Conservation (phyloP, 92 coral and sea anemone genomes). For the Pocillopora meandrina region DNA sequence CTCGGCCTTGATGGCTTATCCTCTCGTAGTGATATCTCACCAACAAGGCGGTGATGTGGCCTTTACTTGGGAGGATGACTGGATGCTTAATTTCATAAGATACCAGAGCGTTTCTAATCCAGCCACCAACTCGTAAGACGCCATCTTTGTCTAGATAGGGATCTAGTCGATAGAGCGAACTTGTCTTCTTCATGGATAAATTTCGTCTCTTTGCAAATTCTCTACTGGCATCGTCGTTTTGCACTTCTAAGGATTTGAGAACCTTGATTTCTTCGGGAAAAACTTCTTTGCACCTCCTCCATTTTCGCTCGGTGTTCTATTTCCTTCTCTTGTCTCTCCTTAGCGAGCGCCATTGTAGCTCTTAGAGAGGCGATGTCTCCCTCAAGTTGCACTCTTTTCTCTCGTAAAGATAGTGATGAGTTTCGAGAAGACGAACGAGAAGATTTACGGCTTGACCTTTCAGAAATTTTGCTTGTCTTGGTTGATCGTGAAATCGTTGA, state of each 20-base stretch:
- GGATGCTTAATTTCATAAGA: slow-evolving; percentile 44
- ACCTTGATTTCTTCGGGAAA: slow-evolving; percentile 25
- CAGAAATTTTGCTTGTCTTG: slow-evolving; percentile 8
- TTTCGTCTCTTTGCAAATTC: slow-evolving; percentile 6
- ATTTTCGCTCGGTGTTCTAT: slow-evolving; percentile 17
- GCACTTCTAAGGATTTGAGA: neutral
- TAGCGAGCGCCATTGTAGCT: slow-evolving; percentile 37
- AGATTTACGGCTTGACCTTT: neutral
- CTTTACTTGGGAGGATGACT: slow-evolving; percentile 31
- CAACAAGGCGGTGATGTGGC: slow-evolving; percentile 35
- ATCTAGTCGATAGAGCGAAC: slow-evolving; percentile 43
- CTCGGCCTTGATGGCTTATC: slow-evolving; percentile 48
- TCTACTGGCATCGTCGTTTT: slow-evolving; percentile 3
- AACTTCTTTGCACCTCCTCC: slow-evolving; percentile 36
- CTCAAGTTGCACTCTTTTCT: slow-evolving; percentile 42
- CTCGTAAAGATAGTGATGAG: slow-evolving; percentile 18
- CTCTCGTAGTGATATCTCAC: slow-evolving; percentile 45
- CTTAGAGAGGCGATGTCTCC: slow-evolving; percentile 48
- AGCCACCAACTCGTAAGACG: slow-evolving; percentile 45
- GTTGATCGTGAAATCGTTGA: slow-evolving; percentile 4
- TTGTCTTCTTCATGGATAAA: slow-evolving; percentile 30
- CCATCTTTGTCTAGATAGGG: slow-evolving; percentile 54
- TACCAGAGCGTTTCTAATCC: slow-evolving; percentile 29
- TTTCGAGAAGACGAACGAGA: neutral
- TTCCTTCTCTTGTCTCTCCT: slow-evolving; percentile 39